Evolutionary conservation across 2,797 vertebrate species (phyloP).

Genomic region (Crocidura indochinensis): DNA sequence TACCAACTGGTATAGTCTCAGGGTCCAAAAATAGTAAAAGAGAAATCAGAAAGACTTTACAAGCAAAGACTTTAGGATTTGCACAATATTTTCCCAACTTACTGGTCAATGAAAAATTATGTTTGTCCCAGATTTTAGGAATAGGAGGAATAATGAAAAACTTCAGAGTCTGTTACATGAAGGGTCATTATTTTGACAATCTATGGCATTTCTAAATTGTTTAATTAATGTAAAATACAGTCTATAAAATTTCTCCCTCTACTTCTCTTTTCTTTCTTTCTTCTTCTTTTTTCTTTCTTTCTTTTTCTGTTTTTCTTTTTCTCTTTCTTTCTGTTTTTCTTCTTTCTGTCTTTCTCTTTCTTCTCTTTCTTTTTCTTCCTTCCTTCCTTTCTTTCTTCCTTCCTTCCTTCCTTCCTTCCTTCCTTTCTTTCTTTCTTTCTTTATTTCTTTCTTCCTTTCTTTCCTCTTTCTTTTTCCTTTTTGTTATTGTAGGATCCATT

Average conservation of each 20-base stretch:
- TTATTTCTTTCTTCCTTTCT: too few species aligned
- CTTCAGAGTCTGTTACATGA: not conserved
- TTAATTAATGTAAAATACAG: constrained; percentile 47
- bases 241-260: not conserved
- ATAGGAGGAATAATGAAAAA: not conserved
- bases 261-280: too few species aligned
- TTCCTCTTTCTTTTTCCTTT: not conserved
- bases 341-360: too few species aligned
- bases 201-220: not conserved
- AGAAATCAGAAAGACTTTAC: not conserved
- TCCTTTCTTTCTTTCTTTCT: too few species aligned
- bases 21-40: not conserved
- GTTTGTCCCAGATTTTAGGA: not conserved
- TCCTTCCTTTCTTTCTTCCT: too few species aligned
- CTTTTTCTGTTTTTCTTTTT: too few species aligned
- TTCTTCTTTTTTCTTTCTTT: too few species aligned
- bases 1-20: not conserved
- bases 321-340: too few species aligned
- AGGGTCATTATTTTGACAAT: not conserved
- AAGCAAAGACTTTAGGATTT: not conserved
- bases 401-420: too few species aligned
- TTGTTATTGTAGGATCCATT: too few species aligned
- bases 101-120: not conserved
- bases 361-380: too few species aligned
- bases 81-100: constrained; percentile 25